Evolutionary conservation across 64 coral and sea anemone species (phyloP).

Genomic region (Orbicella faveolata): DNA sequence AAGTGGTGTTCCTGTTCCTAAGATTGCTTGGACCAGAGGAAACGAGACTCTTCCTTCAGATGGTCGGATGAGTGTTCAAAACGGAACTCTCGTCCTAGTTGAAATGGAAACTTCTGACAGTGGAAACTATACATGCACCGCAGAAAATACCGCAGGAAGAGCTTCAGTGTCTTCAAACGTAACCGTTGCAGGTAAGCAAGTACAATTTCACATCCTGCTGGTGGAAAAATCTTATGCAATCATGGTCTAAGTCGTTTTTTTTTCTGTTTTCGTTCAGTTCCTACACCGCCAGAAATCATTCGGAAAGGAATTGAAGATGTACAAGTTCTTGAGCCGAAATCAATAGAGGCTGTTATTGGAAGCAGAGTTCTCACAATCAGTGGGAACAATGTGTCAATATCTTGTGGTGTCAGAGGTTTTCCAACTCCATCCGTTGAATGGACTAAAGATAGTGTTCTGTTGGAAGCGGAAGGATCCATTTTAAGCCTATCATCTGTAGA

Average conservation of each 20-base stretch:
- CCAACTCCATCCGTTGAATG: slow-evolving; percentile 44
- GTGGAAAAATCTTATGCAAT: not conserved
- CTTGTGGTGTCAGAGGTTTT: slow-evolving; percentile 53
- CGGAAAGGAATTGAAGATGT: slow-evolving; percentile 27
- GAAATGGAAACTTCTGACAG: slow-evolving; percentile 34
- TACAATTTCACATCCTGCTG: not conserved
- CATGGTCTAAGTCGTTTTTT: not conserved
- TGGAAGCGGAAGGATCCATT: not conserved
- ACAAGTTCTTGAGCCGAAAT: slow-evolving; percentile 15
- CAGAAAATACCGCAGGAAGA: slow-evolving; percentile 43
- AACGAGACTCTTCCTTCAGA: slow-evolving; percentile 31
- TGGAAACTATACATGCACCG: slow-evolving; percentile 56
- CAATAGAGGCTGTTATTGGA: slow-evolving; percentile 43
- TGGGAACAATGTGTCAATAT: slow-evolving; percentile 47
- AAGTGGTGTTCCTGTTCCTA: slow-evolving; percentile 66
- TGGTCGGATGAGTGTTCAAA: slow-evolving; percentile 24
- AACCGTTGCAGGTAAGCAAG: slow-evolving; percentile 46
- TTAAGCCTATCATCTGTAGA: slow-evolving; percentile 4
- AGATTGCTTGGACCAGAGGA: slow-evolving; percentile 56
- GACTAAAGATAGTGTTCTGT: slow-evolving; percentile 26
- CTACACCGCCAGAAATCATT: slow-evolving; percentile 50
- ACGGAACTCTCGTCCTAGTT: slow-evolving; percentile 44
- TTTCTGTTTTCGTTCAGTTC: slow-evolving; percentile 46
- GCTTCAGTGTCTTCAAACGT: slow-evolving; percentile 20
- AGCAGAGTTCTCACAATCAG: slow-evolving; percentile 52